phyloP scores from a whole-genome alignment of 2,113 vertebrate species.

The Psittacara wagleri region DNA sequence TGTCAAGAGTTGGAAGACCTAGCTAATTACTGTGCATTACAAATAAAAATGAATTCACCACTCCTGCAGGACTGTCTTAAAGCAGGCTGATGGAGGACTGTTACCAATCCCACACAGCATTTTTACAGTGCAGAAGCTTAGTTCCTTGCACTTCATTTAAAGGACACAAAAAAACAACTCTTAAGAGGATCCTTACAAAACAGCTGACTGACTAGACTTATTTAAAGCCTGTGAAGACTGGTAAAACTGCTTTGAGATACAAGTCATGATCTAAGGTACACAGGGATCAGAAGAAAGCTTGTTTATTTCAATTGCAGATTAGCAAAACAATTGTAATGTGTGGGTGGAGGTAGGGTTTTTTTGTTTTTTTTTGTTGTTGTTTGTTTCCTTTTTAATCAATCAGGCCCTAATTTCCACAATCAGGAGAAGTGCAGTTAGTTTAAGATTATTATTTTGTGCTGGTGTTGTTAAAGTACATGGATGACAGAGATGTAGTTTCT shows the following conservation, averaged over 20 bases:
- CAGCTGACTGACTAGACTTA: not conserved
- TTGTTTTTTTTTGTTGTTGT: not conserved
- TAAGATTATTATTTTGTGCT: not conserved
- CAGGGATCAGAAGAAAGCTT: not conserved
- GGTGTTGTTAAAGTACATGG: not conserved
- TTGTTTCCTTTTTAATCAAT: not conserved
- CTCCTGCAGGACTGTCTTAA: not conserved
- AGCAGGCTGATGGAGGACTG: not conserved
- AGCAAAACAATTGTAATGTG: not conserved
- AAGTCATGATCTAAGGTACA: not conserved
- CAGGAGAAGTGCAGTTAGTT: not conserved
- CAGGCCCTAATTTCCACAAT: not conserved
- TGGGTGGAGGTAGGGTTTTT: rapidly evolving
- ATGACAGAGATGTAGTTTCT: not conserved
- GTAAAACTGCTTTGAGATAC: not conserved
- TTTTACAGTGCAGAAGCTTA: not conserved
- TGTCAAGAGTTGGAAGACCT: not conserved
- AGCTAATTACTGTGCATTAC: not conserved
- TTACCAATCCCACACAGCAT: not conserved
- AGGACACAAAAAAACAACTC: not conserved
- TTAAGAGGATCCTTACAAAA: not conserved
- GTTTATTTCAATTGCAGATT: not conserved
- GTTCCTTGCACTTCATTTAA: not conserved
- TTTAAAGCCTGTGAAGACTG: not conserved
- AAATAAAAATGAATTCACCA: not conserved